Conservation (phyloP, 2,797 vertebrate species). For the Octomys mimax region DNA sequence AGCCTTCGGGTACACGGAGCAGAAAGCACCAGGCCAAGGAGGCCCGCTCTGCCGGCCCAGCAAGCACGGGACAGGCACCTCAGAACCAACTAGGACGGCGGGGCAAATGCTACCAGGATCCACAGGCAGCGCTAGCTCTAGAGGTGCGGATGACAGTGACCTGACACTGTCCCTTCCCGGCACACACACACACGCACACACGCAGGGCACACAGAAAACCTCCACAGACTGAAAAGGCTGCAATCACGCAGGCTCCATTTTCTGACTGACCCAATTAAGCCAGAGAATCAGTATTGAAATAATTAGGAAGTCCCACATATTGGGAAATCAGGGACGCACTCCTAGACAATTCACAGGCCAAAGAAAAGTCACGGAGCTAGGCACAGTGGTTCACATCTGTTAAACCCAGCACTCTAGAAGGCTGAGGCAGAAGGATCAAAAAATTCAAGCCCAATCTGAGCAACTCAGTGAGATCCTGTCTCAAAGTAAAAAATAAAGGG, state of each 20-base stretch:
- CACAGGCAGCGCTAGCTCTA: rapidly evolving
- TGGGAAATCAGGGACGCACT: neutral
- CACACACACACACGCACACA: neutral
- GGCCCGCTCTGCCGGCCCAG: rapidly evolving
- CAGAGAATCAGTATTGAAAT: neutral
- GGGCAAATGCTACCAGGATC: neutral
- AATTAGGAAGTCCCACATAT: neutral
- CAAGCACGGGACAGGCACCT: rapidly evolving
- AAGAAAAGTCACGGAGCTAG: neutral
- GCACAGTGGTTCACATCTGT: neutral
- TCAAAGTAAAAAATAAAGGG: neutral
- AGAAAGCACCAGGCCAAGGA: neutral
- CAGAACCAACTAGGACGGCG: neutral
- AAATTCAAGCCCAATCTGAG: neutral
- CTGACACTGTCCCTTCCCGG: rapidly evolving
- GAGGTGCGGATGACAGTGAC: rapidly evolving
- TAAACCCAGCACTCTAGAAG: neutral
- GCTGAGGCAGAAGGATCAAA: neutral
- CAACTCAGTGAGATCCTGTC: neutral
- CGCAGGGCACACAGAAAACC: neutral
- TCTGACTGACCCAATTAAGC: neutral
- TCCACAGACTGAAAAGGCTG: neutral
- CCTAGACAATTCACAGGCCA: neutral
- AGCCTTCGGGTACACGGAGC: rapidly evolving
- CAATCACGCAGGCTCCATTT: rapidly evolving